Percentiles rank a stretch among this genome's conserved stretches.
Evolutionary conservation across 53 echinoderm and acorn worm species (phyloP).

Genomic region (Astropecten irregularis): DNA sequence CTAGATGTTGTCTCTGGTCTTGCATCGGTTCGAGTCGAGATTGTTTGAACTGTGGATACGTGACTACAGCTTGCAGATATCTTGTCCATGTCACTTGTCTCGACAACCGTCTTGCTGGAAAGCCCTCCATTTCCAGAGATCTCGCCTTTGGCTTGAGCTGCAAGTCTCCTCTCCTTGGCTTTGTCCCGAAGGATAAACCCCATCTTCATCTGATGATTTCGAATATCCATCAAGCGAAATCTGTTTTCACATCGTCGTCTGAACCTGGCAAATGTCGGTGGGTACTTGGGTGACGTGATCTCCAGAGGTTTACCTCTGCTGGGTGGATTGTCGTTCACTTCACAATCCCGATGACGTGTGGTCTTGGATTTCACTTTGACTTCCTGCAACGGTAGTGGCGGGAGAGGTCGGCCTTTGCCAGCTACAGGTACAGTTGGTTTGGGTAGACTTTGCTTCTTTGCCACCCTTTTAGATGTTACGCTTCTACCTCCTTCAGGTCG

Average conservation of each 20-base stretch:
- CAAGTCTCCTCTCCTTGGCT: slow-evolving; percentile 16
- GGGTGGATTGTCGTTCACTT: not conserved
- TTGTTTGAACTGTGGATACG: no score
- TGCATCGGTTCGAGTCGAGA: no score
- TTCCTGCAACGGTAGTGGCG: not conserved
- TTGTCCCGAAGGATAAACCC: slow-evolving; percentile 31
- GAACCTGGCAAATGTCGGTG: slow-evolving; percentile 3
- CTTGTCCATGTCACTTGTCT: no score
- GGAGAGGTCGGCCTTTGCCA: slow-evolving; percentile 34
- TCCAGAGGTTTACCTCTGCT: not conserved
- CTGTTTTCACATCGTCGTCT: slow-evolving; percentile 3
- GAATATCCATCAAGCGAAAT: not conserved
- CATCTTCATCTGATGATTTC: slow-evolving; percentile 29
- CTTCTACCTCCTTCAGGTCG: not conserved
- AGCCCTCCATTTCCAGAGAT: no score
- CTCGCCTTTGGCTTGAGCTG: not conserved
- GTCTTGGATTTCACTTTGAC: not conserved
- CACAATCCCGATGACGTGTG: not conserved
- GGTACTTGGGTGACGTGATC: slow-evolving; percentile 1
- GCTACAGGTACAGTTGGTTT: not conserved
- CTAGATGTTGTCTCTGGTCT: no score
- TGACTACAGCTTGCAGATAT: no score
- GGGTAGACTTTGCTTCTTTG: not conserved
- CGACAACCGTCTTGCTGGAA: no score
- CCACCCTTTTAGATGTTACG: not conserved